Evolutionary conservation across 1,140 invertebrate genomes (phyloP), one percentile per base, ranked within the genome.

Genomic region (Rhynchophorus ferrugineus): DNA sequence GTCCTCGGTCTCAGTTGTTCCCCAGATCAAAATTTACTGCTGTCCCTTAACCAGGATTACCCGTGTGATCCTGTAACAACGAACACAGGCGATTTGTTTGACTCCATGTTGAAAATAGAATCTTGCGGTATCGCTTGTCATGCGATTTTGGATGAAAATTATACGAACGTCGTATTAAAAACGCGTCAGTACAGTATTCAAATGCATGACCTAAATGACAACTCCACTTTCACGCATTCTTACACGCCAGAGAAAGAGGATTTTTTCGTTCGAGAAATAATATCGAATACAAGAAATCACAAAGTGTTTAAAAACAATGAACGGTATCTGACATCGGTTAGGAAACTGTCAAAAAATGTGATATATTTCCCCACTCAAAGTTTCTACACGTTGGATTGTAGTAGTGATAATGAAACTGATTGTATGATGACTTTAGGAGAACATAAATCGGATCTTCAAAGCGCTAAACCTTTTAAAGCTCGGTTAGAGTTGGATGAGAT

Each of bases 81-180:
- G 65, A 2, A 54, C 52, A n/a, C n/a, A n/a, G 69, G 69, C 0
- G 71, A 71, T 38, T 59, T 65, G 2, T 70, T 71, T 35, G 64
- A 75, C 21, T 64, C 71, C 7, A 70, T 75, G 39, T 46, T 77
- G 16, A 72, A 70, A 17, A 29, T 76, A n/a, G 65, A 71, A 61
- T 71, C 75, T 13, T 78, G 76, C 56, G 81, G 81, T 17, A 81
- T 80, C 58, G 63, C 73, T 34, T 83, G 81, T 61, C 73, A 76
- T 24, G 57, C 76, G n/a, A 69, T 73, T 38, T 45, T 71, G 18
- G 59, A 62, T n/a, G 60, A 70, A 38, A 73, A 76, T 22, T 73
- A 78, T 51, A 63, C 64, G 2, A 60, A 69, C n/a, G 59, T 67
- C 5, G 70, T 82, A 50, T 58, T 78, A 21, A 64, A 69, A 24